phyloP scores from a whole-genome alignment of 2,888 invertebrate species.

The Amaurobius ferox region DNA sequence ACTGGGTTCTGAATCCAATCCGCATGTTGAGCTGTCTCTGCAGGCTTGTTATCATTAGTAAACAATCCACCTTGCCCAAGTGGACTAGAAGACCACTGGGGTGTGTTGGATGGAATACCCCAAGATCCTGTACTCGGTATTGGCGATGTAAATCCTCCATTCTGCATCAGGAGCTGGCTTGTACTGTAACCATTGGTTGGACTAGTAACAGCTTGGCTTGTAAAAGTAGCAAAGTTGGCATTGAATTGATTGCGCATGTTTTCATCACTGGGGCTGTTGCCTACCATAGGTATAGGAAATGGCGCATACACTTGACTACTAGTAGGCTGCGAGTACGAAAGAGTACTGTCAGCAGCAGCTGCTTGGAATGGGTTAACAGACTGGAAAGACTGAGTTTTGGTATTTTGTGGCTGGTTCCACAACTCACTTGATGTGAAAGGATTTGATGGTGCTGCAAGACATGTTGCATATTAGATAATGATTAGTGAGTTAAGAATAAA shows the following conservation, averaged over 20 bases:
- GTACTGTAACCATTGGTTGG: slow-evolving; percentile 58
- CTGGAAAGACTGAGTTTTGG: slow-evolving; percentile 28
- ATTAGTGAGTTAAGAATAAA: too few species aligned
- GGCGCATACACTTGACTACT: slow-evolving; percentile 42
- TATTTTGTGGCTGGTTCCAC: slow-evolving; percentile 42
- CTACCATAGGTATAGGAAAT: slow-evolving; percentile 65
- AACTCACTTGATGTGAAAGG: slow-evolving; percentile 50
- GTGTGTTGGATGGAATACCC: slow-evolving; percentile 48
- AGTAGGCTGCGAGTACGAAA: slow-evolving; percentile 30
- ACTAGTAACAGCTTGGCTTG: slow-evolving; percentile 33
- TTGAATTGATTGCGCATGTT: slow-evolving; percentile 50
- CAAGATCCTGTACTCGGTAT: slow-evolving; percentile 34
- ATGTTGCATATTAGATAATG: too few species aligned
- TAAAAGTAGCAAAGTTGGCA: slow-evolving; percentile 47
- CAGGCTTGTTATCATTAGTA: slow-evolving; percentile 46
- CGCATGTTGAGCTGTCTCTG: slow-evolving; percentile 55
- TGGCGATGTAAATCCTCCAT: slow-evolving; percentile 61
- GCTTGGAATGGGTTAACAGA: slow-evolving; percentile 69
- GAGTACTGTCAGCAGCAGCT: slow-evolving; percentile 16
- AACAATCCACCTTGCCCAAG: slow-evolving; percentile 44
- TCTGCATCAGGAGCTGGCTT: slow-evolving; percentile 43
- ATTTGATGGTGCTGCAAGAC: slow-evolving; percentile 65
- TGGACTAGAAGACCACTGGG: slow-evolving; percentile 67
- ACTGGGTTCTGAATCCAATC: slow-evolving; percentile 67
- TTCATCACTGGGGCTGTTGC: slow-evolving; percentile 67